Conservation (phyloP, 2,113 vertebrate species). For the Nymphicus hollandicus region DNA sequence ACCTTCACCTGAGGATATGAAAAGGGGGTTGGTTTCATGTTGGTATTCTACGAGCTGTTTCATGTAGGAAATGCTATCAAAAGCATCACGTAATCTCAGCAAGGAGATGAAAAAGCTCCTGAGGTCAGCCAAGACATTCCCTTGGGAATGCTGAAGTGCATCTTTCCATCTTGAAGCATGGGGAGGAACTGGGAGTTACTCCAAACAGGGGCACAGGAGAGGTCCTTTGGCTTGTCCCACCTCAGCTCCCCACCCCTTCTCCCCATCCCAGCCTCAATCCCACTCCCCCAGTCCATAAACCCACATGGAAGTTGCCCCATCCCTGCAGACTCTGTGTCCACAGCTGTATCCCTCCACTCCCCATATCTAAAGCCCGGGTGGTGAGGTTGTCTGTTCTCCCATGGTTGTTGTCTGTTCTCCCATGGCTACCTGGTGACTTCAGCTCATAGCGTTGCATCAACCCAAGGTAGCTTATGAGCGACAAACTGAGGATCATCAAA, state of each 20-base stretch:
- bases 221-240: too few species aligned
- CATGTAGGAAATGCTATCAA: background rate
- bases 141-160: background rate
- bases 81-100: background rate
- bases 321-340: background rate
- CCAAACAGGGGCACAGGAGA: accelerated
- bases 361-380: accelerated
- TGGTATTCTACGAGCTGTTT: background rate
- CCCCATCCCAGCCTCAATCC: background rate
- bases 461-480: background rate
- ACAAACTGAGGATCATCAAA: background rate
- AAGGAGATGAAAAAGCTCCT: background rate
- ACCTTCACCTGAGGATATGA: background rate
- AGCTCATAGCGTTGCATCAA: background rate
- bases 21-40: background rate
- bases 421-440: too few species aligned
- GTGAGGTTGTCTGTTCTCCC: background rate
- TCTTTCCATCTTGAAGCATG: background rate
- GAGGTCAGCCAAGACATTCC: background rate
- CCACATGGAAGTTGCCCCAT: background rate
- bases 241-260: background rate
- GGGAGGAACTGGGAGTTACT: background rate
- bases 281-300: accelerated
- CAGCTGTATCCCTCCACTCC: background rate
- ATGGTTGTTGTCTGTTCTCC: background rate